phyloP scores from a whole-genome alignment of 23 tunicate species.

The Ascidia mentula region DNA sequence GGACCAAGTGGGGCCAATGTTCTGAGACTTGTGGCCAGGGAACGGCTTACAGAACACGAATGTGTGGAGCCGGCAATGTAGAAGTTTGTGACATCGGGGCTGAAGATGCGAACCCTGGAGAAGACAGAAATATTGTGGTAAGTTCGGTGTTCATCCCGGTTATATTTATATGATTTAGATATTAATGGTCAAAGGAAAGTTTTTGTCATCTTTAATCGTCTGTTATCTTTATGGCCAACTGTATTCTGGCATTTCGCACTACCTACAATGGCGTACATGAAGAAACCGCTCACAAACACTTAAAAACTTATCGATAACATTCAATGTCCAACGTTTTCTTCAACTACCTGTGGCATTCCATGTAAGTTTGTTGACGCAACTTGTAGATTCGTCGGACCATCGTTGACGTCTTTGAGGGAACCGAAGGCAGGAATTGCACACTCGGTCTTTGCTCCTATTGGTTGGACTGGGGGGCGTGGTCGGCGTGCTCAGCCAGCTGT shows the following conservation, averaged over 20 bases:
- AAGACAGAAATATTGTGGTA: background rate
- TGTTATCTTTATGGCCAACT: too few relatives aligned
- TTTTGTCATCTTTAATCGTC: too few relatives aligned
- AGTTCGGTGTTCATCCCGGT: background rate
- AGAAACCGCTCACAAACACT: too few relatives aligned
- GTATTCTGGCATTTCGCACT: too few relatives aligned
- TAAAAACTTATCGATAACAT: too few relatives aligned
- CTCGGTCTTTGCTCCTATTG: constrained; percentile 56
- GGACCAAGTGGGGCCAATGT: constrained; percentile 43
- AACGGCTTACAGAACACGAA: constrained; percentile 2
- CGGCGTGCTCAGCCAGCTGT: constrained; percentile 58
- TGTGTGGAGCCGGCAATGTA: constrained; percentile 16
- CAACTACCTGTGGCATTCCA: too few relatives aligned
- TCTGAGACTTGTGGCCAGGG: constrained; percentile 45
- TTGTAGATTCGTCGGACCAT: constrained; percentile 10
- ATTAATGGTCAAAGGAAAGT: too few relatives aligned
- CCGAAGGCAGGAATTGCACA: constrained; percentile 23
- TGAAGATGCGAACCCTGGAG: background rate
- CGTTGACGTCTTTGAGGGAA: constrained; percentile 21
- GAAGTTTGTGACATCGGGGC: constrained; percentile 18
- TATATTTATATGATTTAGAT: too few relatives aligned
- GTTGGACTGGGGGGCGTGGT: constrained; percentile 73
- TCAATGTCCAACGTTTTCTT: too few relatives aligned
- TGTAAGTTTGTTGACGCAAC: too few relatives aligned
- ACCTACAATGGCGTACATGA: too few relatives aligned